phyloP scores from a whole-genome alignment of 2,113 vertebrate species.

The Micronycteris hirsuta region DNA sequence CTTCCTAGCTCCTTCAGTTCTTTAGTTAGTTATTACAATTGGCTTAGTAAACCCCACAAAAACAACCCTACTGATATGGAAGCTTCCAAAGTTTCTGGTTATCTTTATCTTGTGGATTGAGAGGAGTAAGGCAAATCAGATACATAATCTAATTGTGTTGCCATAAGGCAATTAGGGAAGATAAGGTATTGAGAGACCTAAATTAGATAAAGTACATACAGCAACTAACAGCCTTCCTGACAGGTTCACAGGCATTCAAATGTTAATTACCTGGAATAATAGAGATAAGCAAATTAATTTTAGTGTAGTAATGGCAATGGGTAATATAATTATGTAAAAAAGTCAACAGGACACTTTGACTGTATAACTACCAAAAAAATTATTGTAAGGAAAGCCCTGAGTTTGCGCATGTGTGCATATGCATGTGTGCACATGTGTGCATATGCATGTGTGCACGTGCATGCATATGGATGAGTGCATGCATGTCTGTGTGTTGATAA shows the following conservation, averaged over 20 bases:
- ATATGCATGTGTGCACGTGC: too few relatives aligned
- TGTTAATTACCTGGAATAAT: not conserved
- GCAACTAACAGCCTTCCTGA: not conserved
- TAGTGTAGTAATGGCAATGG: not conserved
- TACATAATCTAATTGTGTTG: not conserved
- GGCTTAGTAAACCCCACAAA: not conserved
- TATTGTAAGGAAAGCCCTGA: not conserved
- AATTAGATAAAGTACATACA: not conserved
- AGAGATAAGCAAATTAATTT: not conserved
- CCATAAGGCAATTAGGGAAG: not conserved
- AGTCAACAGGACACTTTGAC: not conserved
- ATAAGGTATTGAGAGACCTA: not conserved
- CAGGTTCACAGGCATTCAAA: not conserved
- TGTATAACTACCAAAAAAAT: not conserved
- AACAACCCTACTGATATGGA: not conserved
- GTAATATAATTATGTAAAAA: not conserved
- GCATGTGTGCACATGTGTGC: accelerated
- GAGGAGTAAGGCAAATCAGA: not conserved
- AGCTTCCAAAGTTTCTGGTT: not conserved
- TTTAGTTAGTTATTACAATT: not conserved
- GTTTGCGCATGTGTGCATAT: not conserved
- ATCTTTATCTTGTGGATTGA: not conserved
- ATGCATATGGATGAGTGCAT: too few relatives aligned
- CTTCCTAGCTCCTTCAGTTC: not conserved
- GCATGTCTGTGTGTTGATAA: not conserved